Percentiles rank a stretch among this genome's conserved stretches.
phyloP scores from a whole-genome alignment of 2,113 vertebrate species.

The Polypterus senegalus region DNA sequence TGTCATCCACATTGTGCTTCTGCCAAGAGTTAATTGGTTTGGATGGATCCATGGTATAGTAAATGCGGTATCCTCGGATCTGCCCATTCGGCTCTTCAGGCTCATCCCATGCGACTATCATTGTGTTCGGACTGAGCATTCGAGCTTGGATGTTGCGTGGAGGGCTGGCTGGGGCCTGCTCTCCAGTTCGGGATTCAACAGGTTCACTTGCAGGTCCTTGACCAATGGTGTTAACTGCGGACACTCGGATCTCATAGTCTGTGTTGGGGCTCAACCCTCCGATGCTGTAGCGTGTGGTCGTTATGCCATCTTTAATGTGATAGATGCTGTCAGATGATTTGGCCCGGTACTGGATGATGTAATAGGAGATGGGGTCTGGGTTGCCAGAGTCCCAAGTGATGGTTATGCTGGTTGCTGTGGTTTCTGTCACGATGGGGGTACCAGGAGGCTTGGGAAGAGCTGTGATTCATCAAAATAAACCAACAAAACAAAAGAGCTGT shows the following conservation, averaged over 20 bases:
- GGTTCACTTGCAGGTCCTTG: slow-evolving; percentile 90
- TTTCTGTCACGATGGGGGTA: slow-evolving; percentile 84
- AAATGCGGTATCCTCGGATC: slow-evolving; percentile 86
- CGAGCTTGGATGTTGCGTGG: slow-evolving; percentile 83
- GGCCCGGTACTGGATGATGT: slow-evolving; percentile 89
- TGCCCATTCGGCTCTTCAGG: slow-evolving; percentile 93
- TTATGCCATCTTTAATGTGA: slow-evolving; percentile 89
- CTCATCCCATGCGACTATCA: slow-evolving; percentile 96
- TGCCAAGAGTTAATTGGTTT: slow-evolving; percentile 82
- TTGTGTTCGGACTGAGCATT: slow-evolving; percentile 83
- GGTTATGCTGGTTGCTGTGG: slow-evolving; percentile 93
- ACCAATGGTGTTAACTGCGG: slow-evolving; percentile 88
- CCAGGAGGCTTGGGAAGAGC: slow-evolving; percentile 92
- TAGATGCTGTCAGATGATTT: slow-evolving; percentile 86
- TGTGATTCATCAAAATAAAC: slow-evolving; percentile 28
- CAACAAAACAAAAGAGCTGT: too few relatives aligned
- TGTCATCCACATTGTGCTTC: slow-evolving; percentile 93
- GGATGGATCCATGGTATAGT: slow-evolving; percentile 88
- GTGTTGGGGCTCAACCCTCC: slow-evolving; percentile 95
- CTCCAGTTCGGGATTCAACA: slow-evolving; percentile 82
- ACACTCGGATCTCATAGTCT: slow-evolving; percentile 92
- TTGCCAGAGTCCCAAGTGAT: slow-evolving; percentile 98
- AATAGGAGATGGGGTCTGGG: slow-evolving; percentile 86
- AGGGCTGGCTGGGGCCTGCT: slow-evolving; percentile 87
- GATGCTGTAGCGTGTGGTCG: slow-evolving; percentile 95